Evolutionary conservation across 2,888 invertebrate genomes (phyloP).

Genomic region (Agonum fuliginosum): DNA sequence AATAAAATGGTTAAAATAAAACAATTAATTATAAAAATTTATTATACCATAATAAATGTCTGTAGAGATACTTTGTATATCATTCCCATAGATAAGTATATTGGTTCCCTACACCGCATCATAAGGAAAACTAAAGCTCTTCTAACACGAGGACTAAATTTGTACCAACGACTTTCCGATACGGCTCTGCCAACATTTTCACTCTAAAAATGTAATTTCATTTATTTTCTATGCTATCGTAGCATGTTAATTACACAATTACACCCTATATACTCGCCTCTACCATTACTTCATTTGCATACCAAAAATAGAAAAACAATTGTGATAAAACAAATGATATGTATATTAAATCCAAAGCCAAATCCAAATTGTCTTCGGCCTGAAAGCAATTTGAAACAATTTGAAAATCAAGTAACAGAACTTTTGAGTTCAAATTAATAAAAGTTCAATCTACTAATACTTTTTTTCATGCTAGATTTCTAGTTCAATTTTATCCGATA

Average conservation of each 20-base stretch:
- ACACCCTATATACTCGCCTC: not conserved
- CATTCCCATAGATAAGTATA: conserved; percentile 42
- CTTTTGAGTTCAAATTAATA: not conserved
- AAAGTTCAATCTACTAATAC: too few relatives aligned
- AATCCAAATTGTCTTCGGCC: not conserved
- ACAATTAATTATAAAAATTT: not conserved
- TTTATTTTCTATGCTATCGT: too few relatives aligned
- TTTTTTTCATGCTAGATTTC: too few relatives aligned
- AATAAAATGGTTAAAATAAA: not conserved
- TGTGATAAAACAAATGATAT: not conserved
- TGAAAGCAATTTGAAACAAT: not conserved
- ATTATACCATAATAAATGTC: conserved; percentile 53
- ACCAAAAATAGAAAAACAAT: not conserved
- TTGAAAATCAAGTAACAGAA: not conserved
- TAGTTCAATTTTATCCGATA: too few relatives aligned
- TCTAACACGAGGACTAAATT: conserved; percentile 7
- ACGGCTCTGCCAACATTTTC: not conserved
- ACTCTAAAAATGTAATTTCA: conserved; percentile 18
- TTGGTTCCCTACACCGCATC: conserved; percentile 43
- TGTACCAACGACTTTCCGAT: conserved; percentile 12
- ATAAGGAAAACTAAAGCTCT: conserved; percentile 43
- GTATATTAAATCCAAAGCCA: not conserved
- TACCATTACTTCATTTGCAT: not conserved
- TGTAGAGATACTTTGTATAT: conserved; percentile 45
- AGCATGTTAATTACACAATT: too few relatives aligned